A percentile compares a stretch with the other conserved stretches of the same genome.
phyloP scores from a whole-genome alignment of 1,140 invertebrate genomes.

The Heliconius congener region DNA sequence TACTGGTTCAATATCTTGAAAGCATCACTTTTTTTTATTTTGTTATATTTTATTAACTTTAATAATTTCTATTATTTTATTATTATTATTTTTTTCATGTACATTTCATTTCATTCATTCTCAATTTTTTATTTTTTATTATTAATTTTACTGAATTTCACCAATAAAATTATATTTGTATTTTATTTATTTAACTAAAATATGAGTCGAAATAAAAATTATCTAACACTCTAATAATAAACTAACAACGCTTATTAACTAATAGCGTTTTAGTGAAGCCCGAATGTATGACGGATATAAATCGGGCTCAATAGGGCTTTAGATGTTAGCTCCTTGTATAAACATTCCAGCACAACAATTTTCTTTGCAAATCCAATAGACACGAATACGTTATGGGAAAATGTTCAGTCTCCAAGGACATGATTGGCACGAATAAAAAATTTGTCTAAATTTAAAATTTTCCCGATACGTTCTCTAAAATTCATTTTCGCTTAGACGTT shows the following conservation, averaged over 20 bases:
- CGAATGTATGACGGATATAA: slow-evolving; percentile 42
- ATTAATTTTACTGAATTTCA: neutral
- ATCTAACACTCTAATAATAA: slow-evolving; percentile 36
- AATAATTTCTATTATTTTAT: slow-evolving; percentile 30
- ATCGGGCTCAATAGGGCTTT: slow-evolving; percentile 48
- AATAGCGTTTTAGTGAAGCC: slow-evolving; percentile 56
- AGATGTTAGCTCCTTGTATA: slow-evolving; percentile 56
- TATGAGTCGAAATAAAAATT: slow-evolving; percentile 2
- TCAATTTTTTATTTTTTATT: slow-evolving; percentile 18
- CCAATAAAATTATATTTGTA: neutral
- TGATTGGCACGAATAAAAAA: slow-evolving; percentile 43
- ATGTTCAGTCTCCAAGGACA: slow-evolving; percentile 41
- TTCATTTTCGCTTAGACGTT: slow-evolving; percentile 70
- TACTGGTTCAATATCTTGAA: slow-evolving; percentile 48
- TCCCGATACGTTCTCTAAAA: slow-evolving; percentile 59
- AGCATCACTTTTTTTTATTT: slow-evolving; percentile 61
- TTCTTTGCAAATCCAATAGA: slow-evolving; percentile 57
- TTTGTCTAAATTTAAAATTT: slow-evolving; percentile 51
- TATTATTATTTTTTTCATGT: slow-evolving; percentile 37
- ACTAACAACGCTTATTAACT: slow-evolving; percentile 64
- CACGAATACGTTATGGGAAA: slow-evolving; percentile 63
- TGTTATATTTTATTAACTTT: slow-evolving; percentile 25
- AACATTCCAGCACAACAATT: slow-evolving; percentile 45
- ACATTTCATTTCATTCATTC: slow-evolving; percentile 42
- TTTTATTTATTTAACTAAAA: slow-evolving; percentile 18